A percentile compares a stretch with the other conserved stretches of the same genome.
Evolutionary conservation across 2,113 vertebrate genomes (phyloP).

Genomic region (Pachypanchax playfairii): DNA sequence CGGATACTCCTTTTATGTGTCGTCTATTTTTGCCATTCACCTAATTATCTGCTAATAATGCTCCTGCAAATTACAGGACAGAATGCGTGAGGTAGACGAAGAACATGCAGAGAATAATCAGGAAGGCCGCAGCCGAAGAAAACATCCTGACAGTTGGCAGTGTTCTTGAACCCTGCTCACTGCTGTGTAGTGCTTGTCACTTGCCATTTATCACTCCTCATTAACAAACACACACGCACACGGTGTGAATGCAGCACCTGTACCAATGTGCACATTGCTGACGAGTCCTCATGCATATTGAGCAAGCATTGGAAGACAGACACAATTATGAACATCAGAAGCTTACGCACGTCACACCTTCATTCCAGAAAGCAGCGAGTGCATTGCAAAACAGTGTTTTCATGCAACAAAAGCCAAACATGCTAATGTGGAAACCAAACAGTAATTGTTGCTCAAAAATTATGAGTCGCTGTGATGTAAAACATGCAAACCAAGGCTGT

Average conservation of each 20-base stretch:
- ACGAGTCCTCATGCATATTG: conserved; percentile 43
- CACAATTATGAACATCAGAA: not conserved
- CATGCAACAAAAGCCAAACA: conserved; percentile 9
- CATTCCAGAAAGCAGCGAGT: conserved; percentile 4
- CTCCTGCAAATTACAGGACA: conserved; percentile 28
- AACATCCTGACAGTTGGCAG: conserved; percentile 43
- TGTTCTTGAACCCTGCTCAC: conserved; percentile 46
- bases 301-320: conserved; percentile 7
- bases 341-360: not conserved
- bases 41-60: not conserved
- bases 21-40: conserved; percentile 2
- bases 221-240: conserved; percentile 45
- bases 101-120: conserved; percentile 18
- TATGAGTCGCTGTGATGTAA: conserved; percentile 12
- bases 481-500: conserved; percentile 28
- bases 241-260: conserved; percentile 63
- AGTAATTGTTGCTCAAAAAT: conserved; percentile 5
- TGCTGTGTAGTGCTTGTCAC: conserved; percentile 37
- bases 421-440: conserved; percentile 5
- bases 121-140: conserved; percentile 3
- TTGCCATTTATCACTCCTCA: conserved; percentile 52
- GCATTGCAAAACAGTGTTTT: conserved; percentile 13
- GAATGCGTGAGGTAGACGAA: conserved; percentile 3
- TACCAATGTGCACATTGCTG: conserved; percentile 31
- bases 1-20: conserved; percentile 3